Conservation (phyloP, 2,888 invertebrate genomes). For the Stegophylla sp. region DNA sequence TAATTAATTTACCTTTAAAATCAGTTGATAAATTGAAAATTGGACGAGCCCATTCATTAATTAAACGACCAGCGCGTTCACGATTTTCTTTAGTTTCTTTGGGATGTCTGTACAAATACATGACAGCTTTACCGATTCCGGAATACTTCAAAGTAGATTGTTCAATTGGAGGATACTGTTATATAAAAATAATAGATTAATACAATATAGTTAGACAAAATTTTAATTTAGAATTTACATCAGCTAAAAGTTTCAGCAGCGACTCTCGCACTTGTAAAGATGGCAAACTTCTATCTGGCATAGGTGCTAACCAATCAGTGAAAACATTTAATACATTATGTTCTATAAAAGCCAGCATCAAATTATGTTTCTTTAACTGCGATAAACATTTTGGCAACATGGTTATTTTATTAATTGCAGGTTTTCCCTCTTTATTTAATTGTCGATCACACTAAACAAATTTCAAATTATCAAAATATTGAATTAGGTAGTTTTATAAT, state of each 20-base stretch:
- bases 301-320: constrained; percentile 97
- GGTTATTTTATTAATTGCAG: constrained; percentile 91
- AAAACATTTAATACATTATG: constrained; percentile 89
- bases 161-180: constrained; percentile 86
- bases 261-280: constrained; percentile 90
- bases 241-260: constrained; percentile 79
- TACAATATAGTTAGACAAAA: neutral
- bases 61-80: constrained; percentile 87
- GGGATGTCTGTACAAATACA: constrained; percentile 99
- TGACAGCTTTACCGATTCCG: constrained; percentile 97
- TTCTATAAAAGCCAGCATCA: constrained; percentile 94
- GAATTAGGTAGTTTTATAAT: too few relatives aligned
- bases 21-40: constrained; percentile 95
- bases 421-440: constrained; percentile 80
- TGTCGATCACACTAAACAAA: constrained; percentile 79
- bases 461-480: constrained; percentile 34
- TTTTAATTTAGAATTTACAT: constrained; percentile 68
- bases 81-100: constrained; percentile 93
- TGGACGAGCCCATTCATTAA: constrained; percentile 97
- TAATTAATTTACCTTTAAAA: constrained; percentile 70
- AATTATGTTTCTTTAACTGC: constrained; percentile 92
- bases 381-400: constrained; percentile 88
- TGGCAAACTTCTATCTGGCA: constrained; percentile 96
- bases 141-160: constrained; percentile 91
- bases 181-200: constrained; percentile 50